phyloP scores from a whole-genome alignment of 1,140 invertebrate species.

The Tyrophagus putrescentiae region DNA sequence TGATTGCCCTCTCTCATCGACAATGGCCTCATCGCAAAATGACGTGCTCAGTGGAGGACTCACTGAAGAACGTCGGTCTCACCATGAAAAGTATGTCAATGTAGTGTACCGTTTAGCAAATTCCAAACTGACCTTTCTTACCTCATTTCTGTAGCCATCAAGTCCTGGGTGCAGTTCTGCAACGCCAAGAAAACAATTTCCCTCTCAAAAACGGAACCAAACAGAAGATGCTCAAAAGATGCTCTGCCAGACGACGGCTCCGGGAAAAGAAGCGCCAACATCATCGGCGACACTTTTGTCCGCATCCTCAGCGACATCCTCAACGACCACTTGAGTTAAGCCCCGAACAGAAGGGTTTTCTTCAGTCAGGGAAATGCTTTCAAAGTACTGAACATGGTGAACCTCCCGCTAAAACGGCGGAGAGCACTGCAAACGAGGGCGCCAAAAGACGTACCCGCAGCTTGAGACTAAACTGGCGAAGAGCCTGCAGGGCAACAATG shows the following conservation, averaged over 20 bases:
- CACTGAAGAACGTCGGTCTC: slow-evolving; percentile 66
- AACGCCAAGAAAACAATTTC: slow-evolving; percentile 58
- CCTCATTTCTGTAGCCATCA: too few relatives aligned
- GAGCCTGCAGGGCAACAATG: slow-evolving; percentile 61
- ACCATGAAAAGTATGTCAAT: slow-evolving; percentile 54
- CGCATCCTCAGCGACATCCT: slow-evolving; percentile 65
- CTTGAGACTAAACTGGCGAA: slow-evolving; percentile 85
- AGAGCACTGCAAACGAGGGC: slow-evolving; percentile 65
- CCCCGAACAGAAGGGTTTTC: slow-evolving; percentile 69
- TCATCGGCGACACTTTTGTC: slow-evolving; percentile 90
- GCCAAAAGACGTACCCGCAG: slow-evolving; percentile 99
- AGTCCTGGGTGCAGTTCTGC: slow-evolving; percentile 39
- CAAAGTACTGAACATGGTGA: slow-evolving; percentile 97
- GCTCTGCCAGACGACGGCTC: slow-evolving; percentile 67
- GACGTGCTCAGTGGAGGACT: slow-evolving; percentile 68
- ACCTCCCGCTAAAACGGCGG: slow-evolving; percentile 74
- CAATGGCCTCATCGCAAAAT: slow-evolving; percentile 98
- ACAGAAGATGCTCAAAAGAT: slow-evolving; percentile 59
- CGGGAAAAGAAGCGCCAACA: slow-evolving; percentile 94
- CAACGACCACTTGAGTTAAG: slow-evolving; percentile 53
- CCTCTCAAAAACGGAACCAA: slow-evolving; percentile 41
- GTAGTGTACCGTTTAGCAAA: too few relatives aligned
- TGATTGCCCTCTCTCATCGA: slow-evolving; percentile 93
- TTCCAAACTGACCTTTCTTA: too few relatives aligned
- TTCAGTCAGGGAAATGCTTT: slow-evolving; percentile 69